Conservation (phyloP, 2,888 invertebrate species). For the Plagodis dolabraria region DNA sequence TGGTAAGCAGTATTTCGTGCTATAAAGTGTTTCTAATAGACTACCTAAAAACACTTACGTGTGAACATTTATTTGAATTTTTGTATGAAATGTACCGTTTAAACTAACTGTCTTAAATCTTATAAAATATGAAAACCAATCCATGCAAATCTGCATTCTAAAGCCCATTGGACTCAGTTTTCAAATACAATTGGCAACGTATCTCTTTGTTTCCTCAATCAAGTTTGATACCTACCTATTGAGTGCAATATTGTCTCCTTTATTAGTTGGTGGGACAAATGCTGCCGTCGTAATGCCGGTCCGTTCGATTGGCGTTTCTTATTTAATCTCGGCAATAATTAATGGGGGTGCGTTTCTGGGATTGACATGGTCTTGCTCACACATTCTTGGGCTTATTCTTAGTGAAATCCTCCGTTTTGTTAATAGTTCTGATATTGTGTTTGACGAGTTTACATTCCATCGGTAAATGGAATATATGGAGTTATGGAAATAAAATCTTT, state of each 20-base stretch:
- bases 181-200: background rate
- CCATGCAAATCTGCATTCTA: too few species aligned
- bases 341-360: slow-evolving; percentile 55
- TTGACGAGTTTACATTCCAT: slow-evolving; percentile 11
- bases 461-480: too few species aligned
- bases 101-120: too few species aligned
- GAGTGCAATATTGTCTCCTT: slow-evolving; percentile 85
- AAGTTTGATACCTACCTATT: slow-evolving; percentile 53
- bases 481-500: too few species aligned
- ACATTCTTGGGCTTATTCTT: slow-evolving; percentile 20
- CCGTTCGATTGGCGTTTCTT: slow-evolving; percentile 72
- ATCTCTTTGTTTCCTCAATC: slow-evolving; percentile 30
- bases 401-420: slow-evolving; percentile 18
- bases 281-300: slow-evolving; percentile 65
- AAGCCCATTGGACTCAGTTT: too few species aligned
- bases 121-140: too few species aligned
- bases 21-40: too few species aligned
- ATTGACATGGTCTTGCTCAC: slow-evolving; percentile 43
- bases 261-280: slow-evolving; percentile 83
- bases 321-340: slow-evolving; percentile 80
- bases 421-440: slow-evolving; percentile 16
- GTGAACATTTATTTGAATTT: too few species aligned
- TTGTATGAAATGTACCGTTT: too few species aligned
- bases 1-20: too few species aligned
- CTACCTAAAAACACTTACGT: too few species aligned